Evolutionary conservation across 2,888 invertebrate species (phyloP).

Genomic region (Matsumyia berberina): DNA sequence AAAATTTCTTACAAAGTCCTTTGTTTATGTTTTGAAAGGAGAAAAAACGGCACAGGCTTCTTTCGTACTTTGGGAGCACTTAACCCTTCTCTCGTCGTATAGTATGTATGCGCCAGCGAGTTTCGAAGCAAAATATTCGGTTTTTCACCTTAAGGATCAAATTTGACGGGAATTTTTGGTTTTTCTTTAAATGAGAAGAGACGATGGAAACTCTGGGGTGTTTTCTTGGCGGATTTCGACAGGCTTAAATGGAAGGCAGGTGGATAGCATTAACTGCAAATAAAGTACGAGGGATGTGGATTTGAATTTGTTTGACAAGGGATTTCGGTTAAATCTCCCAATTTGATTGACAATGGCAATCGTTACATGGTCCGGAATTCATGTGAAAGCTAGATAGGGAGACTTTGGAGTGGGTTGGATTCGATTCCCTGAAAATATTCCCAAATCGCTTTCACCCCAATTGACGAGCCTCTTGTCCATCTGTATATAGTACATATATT

Average conservation of each 20-base stretch:
- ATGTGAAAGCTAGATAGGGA: no score
- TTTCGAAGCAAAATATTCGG: constrained; percentile 35
- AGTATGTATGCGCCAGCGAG: constrained; percentile 36
- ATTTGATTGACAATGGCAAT: no score
- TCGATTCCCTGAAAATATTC: no score
- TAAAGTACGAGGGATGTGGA: neutral
- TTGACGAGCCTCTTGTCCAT: no score
- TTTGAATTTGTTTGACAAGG: constrained; percentile 6
- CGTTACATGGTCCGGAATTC: no score
- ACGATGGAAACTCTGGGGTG: constrained; percentile 7
- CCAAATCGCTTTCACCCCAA: no score
- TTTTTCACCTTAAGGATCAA: constrained; percentile 38
- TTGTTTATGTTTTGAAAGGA: constrained; percentile 68
- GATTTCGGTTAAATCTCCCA: neutral
- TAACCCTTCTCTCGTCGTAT: constrained; percentile 62
- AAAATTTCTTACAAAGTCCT: constrained; percentile 46
- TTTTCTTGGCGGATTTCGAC: constrained; percentile 44
- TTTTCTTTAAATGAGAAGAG: constrained; percentile 30
- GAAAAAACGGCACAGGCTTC: constrained; percentile 27
- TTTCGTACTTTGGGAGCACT: constrained; percentile 67
- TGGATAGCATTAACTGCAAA: neutral
- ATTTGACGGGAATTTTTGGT: constrained; percentile 10
- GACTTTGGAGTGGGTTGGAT: no score
- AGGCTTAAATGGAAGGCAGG: constrained; percentile 3
- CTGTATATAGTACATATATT: no score